These are phyloP conservation scores for Ciconia nigra DNA, from an alignment of 2,797 vertebrate species.

Conservation along the genomic window DNA sequence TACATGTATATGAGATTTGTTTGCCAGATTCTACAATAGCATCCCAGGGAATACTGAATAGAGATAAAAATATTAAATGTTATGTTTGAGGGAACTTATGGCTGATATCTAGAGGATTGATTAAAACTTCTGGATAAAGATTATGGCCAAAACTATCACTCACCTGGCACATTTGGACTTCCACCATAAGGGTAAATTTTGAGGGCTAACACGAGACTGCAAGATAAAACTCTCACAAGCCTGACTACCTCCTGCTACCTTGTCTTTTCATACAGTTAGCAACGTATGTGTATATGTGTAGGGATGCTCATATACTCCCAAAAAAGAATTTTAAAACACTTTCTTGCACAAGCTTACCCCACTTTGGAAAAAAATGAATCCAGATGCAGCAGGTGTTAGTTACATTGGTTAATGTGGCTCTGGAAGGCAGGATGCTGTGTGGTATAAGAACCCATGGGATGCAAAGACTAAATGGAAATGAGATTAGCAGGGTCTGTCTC, in stretches of 20 bases:
- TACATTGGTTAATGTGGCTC: neutral
- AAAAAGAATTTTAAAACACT: neutral
- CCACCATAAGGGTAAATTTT: neutral
- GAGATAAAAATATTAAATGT: neutral
- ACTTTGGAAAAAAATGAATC: neutral
- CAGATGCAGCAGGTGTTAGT: neutral
- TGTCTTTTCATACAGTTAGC: neutral
- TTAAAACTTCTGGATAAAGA: neutral
- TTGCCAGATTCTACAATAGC: neutral
- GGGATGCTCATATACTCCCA: neutral
- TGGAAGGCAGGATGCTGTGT: neutral
- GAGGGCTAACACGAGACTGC: neutral
- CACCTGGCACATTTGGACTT: neutral
- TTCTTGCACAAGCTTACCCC: neutral
- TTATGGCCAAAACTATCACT: neutral
- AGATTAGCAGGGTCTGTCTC: constrained; percentile 3
- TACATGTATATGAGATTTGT: neutral
- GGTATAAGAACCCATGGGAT: neutral
- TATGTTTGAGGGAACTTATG: neutral
- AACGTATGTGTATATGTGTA: neutral
- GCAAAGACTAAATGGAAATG: constrained; percentile 18
- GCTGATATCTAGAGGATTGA: neutral
- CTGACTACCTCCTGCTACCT: neutral
- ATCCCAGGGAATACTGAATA: neutral
- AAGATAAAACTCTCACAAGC: neutral